Conservation (phyloP, 2,797 vertebrate species). For the Diplodus puntazzo region DNA sequence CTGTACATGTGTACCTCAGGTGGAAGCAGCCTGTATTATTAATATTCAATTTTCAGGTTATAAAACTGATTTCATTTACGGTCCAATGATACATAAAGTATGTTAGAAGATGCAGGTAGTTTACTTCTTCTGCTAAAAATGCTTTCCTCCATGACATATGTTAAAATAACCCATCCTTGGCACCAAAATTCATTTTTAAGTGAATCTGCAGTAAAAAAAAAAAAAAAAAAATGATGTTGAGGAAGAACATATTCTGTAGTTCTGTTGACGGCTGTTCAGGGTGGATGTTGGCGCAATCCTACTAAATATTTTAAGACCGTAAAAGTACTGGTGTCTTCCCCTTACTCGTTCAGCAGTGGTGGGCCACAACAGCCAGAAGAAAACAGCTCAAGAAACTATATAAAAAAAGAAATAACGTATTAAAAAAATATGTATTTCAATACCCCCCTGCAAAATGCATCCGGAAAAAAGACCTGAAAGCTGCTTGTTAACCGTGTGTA, state of each 20-base stretch:
- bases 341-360: constrained; percentile 43
- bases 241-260: constrained; percentile 18
- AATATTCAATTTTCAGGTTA: constrained; percentile 51
- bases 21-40: constrained; percentile 62
- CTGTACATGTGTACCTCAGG: constrained; percentile 36
- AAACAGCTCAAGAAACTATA: constrained; percentile 36
- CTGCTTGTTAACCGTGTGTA: constrained; percentile 16
- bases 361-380: constrained; percentile 26
- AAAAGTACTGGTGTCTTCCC: constrained; percentile 61
- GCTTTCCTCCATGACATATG: background rate
- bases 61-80: constrained; percentile 39
- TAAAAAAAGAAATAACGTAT: constrained; percentile 27
- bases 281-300: constrained; percentile 62
- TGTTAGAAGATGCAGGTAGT: background rate
- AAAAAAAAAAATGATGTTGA: constrained; percentile 24
- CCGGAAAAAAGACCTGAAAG: background rate
- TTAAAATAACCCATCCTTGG: constrained; percentile 10
- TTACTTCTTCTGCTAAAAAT: background rate
- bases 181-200: background rate
- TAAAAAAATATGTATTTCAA: constrained; percentile 30
- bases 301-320: constrained; percentile 75
- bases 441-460: constrained; percentile 33
- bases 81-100: constrained; percentile 13
- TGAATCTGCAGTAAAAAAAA: constrained; percentile 1
- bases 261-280: constrained; percentile 55